Evolutionary conservation across 2,113 vertebrate genomes (phyloP), one percentile per base, ranked within the genome.

Genomic region (Tyrannus savana): DNA sequence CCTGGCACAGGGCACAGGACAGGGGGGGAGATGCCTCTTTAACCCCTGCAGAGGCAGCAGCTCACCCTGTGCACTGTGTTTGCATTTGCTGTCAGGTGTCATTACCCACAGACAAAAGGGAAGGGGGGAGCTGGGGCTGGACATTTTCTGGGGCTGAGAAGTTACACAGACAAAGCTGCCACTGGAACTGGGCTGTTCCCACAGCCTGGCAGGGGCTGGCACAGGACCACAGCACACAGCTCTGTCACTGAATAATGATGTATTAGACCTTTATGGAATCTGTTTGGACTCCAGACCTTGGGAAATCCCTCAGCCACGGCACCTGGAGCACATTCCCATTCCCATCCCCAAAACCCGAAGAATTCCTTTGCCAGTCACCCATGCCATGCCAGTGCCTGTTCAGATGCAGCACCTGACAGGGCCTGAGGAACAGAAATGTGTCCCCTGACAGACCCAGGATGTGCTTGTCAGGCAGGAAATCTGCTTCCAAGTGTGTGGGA

Each of bases 321-420:
- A 19, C 0, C 1, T 3, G 11, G 56, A 30, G 7, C n/a, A n/a
- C n/a, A n/a, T n/a, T n/a, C n/a, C n/a, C n/a, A n/a, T 12, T 46
- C 25, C 74, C 11, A 3, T 9, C 15, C 31, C 1, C 8, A 35
- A 19, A 53, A 9, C 30, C 12, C 12, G n/a, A n/a, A n/a, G n/a
- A n/a, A n/a, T n/a, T 0, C 35, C 33, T 50, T 14, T 60, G n/a
- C 69, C 74, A 27, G 1, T 7, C 23, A 6, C 18, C 17, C 4
- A 4, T 12, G 8, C 30, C 7, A 6, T 1, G 25, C n/a, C 27
- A 41, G 13, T 41, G 14, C 12, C 14, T 14, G 33, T 35, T 68
- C 27, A 74, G 44, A 12, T n/a, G 9, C 30, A 7, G 3, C 0
- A 41, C 13, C 23, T n/a, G 35, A 9, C 13, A 50, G 56, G 30